These are phyloP conservation scores for Prosapia bicincta DNA, from an alignment of 2,888 invertebrate genomes.

Conservation along the genomic window DNA sequence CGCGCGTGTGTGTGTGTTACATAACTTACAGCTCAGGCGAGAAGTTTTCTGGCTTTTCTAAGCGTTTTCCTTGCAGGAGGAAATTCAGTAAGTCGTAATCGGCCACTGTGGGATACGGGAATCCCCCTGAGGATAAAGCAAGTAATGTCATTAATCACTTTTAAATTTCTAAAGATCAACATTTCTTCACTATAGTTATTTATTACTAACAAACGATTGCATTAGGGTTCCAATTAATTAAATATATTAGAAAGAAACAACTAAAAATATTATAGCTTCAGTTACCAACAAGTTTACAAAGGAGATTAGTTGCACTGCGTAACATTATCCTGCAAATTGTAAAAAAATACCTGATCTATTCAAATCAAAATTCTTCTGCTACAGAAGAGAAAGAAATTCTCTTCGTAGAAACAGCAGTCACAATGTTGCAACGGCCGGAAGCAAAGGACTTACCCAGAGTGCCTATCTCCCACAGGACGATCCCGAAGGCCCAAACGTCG, in stretches of 20 bases:
- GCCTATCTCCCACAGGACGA: slow-evolving; percentile 25
- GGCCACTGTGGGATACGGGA: slow-evolving; percentile 20
- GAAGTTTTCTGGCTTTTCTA: slow-evolving; percentile 22
- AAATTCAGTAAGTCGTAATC: slow-evolving; percentile 16
- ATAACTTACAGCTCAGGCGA: slow-evolving; percentile 20
- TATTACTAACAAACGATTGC: no score
- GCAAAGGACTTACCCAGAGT: slow-evolving; percentile 10
- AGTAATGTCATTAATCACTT: no score
- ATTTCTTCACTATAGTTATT: no score
- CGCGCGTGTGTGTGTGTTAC: no score
- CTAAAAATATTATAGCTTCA: no score
- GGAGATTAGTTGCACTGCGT: no score
- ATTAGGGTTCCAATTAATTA: no score
- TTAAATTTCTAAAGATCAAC: no score
- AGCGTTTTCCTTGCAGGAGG: slow-evolving; percentile 5
- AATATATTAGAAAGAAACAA: no score
- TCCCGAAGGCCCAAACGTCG: slow-evolving; percentile 16
- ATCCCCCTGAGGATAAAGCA: slow-evolving; percentile 14
- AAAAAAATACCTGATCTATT: not conserved
- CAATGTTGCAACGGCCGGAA: not conserved
- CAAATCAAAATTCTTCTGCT: no score
- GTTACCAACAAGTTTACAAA: no score
- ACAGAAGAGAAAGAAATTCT: no score
- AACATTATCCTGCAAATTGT: not conserved
- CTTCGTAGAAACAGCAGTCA: not conserved